Conservation (phyloP, 2,888 invertebrate genomes). For the Meta bourneti region DNA sequence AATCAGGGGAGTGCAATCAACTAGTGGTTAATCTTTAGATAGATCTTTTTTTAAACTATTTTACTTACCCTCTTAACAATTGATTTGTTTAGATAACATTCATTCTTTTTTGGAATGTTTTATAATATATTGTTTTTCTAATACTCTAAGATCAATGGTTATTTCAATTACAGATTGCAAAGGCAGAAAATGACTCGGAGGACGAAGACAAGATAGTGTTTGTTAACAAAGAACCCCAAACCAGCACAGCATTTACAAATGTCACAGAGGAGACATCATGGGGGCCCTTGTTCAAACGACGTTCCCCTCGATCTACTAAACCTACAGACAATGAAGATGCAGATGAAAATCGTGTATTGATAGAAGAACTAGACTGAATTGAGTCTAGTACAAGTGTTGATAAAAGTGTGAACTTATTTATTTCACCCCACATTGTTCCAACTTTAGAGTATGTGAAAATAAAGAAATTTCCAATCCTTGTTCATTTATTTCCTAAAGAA, state of each 20-base stretch:
- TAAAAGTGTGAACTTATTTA: not conserved
- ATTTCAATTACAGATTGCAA: not conserved
- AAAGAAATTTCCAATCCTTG: not conserved
- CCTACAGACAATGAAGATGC: not conserved
- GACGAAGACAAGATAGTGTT: not conserved
- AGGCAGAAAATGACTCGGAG: not conserved
- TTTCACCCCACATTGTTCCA: no score
- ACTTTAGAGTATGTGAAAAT: no score
- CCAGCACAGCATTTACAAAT: not conserved
- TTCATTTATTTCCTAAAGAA: not conserved
- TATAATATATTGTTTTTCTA: no score
- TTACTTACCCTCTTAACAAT: no score
- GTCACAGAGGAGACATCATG: not conserved
- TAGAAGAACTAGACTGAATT: conserved; percentile 38
- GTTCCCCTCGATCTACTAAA: not conserved
- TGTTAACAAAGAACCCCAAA: not conserved
- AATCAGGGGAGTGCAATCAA: no score
- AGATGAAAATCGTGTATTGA: conserved; percentile 1
- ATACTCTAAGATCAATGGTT: not conserved
- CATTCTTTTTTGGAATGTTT: no score
- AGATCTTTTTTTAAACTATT: no score
- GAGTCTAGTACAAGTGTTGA: not conserved
- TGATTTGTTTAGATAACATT: no score
- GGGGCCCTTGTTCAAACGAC: conserved; percentile 12
- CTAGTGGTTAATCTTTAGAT: no score